phyloP scores from a whole-genome alignment of 2,888 invertebrate genomes.

The Tipula confusa region DNA sequence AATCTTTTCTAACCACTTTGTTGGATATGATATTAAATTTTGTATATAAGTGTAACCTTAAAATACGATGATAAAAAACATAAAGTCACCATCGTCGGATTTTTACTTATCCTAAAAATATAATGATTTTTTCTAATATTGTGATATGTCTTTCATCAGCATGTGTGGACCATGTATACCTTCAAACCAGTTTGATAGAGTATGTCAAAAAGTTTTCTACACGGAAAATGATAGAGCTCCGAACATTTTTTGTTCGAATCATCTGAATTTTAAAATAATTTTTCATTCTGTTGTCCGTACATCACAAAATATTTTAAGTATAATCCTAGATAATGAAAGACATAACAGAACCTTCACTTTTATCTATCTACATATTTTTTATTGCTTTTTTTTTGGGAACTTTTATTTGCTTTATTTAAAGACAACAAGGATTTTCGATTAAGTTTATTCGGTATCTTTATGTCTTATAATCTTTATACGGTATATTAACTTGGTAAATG shows the following conservation, averaged over 20 bases:
- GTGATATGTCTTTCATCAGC: not conserved
- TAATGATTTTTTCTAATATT: not conserved
- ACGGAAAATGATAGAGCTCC: not conserved
- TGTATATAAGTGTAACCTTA: not conserved
- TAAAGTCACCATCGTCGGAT: not conserved
- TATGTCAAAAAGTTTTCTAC: not conserved
- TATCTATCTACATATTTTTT: not conserved
- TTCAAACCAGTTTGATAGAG: no score
- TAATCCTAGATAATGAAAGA: constrained; percentile 12
- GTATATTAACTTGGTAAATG: constrained; percentile 12
- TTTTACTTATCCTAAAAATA: constrained; percentile 17
- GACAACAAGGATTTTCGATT: constrained; percentile 25
- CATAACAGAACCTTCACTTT: constrained; percentile 14
- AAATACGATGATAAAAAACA: not conserved
- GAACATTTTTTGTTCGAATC: not conserved
- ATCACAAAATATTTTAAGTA: constrained; percentile 12
- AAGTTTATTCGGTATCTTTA: constrained; percentile 20
- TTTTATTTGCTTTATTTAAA: constrained; percentile 5
- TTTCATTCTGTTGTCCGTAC: constrained; percentile 12
- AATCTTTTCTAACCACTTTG: not conserved
- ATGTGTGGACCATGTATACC: not conserved
- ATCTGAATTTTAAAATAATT: not conserved
- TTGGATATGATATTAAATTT: not conserved
- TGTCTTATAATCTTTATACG: not conserved
- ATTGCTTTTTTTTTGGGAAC: not conserved